Evolutionary conservation across 1,140 invertebrate species (phyloP).

Genomic region (Ruditapes philippinarum): DNA sequence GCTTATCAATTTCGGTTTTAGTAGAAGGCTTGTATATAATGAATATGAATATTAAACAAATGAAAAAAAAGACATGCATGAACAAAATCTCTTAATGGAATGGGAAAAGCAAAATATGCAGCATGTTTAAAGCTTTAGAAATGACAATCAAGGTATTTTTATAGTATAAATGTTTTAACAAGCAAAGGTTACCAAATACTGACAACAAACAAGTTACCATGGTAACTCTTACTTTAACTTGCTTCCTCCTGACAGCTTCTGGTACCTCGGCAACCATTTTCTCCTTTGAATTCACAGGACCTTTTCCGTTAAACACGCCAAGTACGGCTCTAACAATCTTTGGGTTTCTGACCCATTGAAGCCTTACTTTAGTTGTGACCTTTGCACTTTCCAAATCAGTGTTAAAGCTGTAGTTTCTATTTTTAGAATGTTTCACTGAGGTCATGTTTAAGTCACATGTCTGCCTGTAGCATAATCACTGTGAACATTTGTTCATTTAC

Average conservation of each 20-base stretch:
- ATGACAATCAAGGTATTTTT: too few species aligned
- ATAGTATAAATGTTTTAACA: too few species aligned
- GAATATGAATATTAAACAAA: too few species aligned
- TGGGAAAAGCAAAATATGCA: too few species aligned
- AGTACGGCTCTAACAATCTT: constrained; percentile 23
- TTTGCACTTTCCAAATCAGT: constrained; percentile 21
- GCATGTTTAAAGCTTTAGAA: too few species aligned
- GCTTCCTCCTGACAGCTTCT: background rate
- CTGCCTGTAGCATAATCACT: too few species aligned
- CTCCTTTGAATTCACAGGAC: background rate
- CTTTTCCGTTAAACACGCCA: background rate
- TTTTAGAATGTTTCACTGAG: constrained; percentile 30
- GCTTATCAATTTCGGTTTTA: too few species aligned
- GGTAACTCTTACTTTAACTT: constrained; percentile 17
- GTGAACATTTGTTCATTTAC: too few species aligned
- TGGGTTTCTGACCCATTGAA: constrained; percentile 51
- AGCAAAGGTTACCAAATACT: too few species aligned
- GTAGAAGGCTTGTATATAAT: too few species aligned
- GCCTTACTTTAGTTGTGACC: constrained; percentile 1
- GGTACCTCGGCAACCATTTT: constrained; percentile 2
- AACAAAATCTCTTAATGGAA: too few species aligned
- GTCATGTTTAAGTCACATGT: background rate
- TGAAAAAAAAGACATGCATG: too few species aligned
- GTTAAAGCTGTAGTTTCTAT: background rate
- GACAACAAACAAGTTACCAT: background rate